These are phyloP conservation scores for Tichodroma muraria DNA, from an alignment of 2,113 vertebrate species.

Conservation along the genomic window DNA sequence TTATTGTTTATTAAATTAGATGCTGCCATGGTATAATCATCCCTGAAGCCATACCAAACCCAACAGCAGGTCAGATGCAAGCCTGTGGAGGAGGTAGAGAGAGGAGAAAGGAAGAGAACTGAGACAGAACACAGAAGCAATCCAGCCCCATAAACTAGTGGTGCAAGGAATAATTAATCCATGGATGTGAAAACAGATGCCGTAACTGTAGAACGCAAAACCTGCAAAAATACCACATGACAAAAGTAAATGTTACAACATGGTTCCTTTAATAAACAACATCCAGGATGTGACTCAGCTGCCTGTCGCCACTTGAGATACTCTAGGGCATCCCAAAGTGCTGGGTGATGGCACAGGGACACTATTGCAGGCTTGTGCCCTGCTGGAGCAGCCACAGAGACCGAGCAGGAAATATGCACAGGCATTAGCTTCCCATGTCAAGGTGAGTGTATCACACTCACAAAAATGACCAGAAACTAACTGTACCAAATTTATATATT, in stretches of 20 bases:
- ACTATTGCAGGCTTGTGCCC: not conserved
- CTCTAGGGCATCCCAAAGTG: not conserved
- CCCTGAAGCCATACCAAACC: constrained; percentile 40
- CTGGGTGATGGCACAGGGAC: not conserved
- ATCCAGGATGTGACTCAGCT: not conserved
- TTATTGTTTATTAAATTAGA: constrained; percentile 58
- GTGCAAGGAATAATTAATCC: not conserved
- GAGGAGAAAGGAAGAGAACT: not conserved
- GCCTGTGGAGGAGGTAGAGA: not conserved
- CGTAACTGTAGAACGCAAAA: not conserved
- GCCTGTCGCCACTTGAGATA: not conserved
- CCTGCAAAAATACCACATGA: not conserved
- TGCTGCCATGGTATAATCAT: constrained; percentile 15
- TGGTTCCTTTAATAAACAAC: not conserved
- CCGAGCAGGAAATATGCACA: not conserved
- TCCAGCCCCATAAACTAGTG: not conserved
- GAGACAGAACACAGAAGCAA: not conserved
- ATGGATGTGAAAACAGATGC: not conserved
- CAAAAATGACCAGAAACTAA: not conserved
- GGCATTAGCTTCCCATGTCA: not conserved
- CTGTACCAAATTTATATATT: not conserved
- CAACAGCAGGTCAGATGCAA: not conserved
- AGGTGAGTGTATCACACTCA: not conserved
- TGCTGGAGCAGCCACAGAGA: not conserved
- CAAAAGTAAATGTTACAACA: not conserved